Percentiles rank a stretch among this genome's conserved stretches.
phyloP scores from a whole-genome alignment of 2,888 invertebrate genomes.

The Noctua comes region DNA sequence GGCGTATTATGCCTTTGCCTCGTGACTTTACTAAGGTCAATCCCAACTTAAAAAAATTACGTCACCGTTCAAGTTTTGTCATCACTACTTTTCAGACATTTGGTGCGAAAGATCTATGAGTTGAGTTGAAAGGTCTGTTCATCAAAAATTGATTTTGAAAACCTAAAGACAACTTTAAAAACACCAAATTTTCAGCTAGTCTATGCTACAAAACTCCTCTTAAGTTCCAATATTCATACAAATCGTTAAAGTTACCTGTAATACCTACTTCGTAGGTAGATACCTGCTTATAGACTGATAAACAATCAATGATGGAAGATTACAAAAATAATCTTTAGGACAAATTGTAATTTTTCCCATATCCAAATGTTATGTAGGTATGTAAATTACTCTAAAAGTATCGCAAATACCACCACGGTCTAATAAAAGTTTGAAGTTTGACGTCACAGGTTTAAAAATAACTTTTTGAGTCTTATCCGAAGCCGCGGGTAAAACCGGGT shows the following conservation, averaged over 20 bases:
- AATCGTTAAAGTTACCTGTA: neutral
- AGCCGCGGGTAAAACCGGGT: constrained; percentile 13
- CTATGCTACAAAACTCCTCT: neutral
- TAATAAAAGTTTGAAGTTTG: neutral
- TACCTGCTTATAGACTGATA: neutral
- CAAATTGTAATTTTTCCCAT: neutral
- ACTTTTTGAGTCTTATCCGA: constrained; percentile 2
- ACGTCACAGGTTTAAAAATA: constrained; percentile 26
- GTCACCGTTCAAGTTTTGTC: too few species aligned
- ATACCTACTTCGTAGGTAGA: neutral
- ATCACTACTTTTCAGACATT: neutral
- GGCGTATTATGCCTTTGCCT: neutral
- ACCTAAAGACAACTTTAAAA: neutral
- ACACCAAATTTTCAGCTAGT: neutral
- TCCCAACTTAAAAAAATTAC: neutral
- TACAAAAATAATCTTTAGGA: neutral
- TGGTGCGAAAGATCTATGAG: neutral
- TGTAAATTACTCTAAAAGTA: neutral
- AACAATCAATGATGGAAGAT: neutral
- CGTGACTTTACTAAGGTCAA: neutral
- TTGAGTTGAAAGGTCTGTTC: neutral
- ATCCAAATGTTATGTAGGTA: neutral
- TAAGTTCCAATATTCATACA: neutral
- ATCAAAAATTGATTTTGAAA: neutral
- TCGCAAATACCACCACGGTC: neutral